A percentile compares a stretch with the other conserved stretches of the same genome.
These are phyloP conservation scores for Iphiclides podalirius DNA, from an alignment of 2,888 invertebrate species.

Conservation along the genomic window DNA sequence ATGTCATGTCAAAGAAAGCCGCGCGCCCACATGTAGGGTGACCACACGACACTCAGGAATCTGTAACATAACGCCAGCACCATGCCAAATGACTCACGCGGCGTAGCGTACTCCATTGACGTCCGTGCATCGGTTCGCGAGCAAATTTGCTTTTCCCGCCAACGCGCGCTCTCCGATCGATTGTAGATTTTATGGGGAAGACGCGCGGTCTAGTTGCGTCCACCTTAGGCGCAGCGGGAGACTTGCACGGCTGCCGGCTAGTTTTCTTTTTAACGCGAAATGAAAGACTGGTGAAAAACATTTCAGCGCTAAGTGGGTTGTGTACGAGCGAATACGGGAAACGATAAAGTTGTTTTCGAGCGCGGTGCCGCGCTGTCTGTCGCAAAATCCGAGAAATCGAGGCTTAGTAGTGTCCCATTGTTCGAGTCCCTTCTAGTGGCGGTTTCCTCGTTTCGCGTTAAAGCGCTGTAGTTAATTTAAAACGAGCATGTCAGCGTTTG, in stretches of 20 bases:
- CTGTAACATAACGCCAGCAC: constrained; percentile 31
- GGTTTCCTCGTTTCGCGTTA: too few relatives aligned
- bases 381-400: constrained; percentile 13
- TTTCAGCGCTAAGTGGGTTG: constrained; percentile 18
- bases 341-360: constrained; percentile 22
- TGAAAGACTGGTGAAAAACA: constrained; percentile 17
- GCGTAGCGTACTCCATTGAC: constrained; percentile 21
- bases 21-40: constrained; percentile 36
- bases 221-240: neutral
- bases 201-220: neutral
- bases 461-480: too few relatives aligned
- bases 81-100: constrained; percentile 30
- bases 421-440: too few relatives aligned
- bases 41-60: constrained; percentile 35
- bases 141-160: constrained; percentile 14
- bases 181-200: neutral
- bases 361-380: constrained; percentile 31
- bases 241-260: neutral
- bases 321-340: constrained; percentile 18
- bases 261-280: constrained; percentile 15
- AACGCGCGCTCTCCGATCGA: constrained; percentile 2
- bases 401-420: constrained; percentile 16
- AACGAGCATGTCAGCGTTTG: too few relatives aligned
- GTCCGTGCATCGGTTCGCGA: constrained; percentile 13
- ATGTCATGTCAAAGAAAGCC: constrained; percentile 33